phyloP scores from a whole-genome alignment of 2,797 vertebrate species.

The Brotula barbata region DNA sequence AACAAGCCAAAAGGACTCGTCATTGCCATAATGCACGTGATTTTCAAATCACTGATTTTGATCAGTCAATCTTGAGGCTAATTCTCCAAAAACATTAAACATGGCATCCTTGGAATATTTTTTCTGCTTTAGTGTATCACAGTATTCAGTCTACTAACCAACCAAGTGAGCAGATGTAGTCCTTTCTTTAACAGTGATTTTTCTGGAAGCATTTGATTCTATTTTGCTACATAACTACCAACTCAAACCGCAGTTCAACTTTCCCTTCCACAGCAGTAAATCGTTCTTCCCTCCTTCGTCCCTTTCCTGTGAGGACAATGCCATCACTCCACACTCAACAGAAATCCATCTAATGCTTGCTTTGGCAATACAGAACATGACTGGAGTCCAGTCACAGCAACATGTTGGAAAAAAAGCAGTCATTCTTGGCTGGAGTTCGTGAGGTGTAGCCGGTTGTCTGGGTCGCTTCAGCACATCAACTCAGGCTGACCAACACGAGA shows the following conservation, averaged over 20 bases:
- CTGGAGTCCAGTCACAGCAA: slow-evolving; percentile 4
- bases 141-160: slow-evolving; percentile 59
- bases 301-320: slow-evolving; percentile 25
- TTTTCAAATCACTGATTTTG: slow-evolving; percentile 22
- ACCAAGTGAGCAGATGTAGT: slow-evolving; percentile 11
- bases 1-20: slow-evolving; percentile 24
- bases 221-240: slow-evolving; percentile 50
- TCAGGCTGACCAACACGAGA: too few species aligned
- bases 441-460: too few species aligned
- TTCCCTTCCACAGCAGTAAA: slow-evolving; percentile 4
- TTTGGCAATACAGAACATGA: slow-evolving; percentile 59
- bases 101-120: slow-evolving; percentile 37
- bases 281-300: not conserved
- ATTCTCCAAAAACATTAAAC: slow-evolving; percentile 16
- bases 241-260: slow-evolving; percentile 16
- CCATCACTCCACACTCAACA: slow-evolving; percentile 57
- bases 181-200: slow-evolving; percentile 12
- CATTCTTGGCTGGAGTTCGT: too few species aligned
- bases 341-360: slow-evolving; percentile 50
- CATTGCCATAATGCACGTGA: slow-evolving; percentile 1
- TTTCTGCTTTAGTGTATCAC: slow-evolving; percentile 49
- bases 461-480: too few species aligned
- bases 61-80: slow-evolving; percentile 27
- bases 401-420: too few species aligned
- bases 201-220: slow-evolving; percentile 64